Evolutionary conservation across 2,888 invertebrate genomes (phyloP), one percentile per base, ranked within the genome.

Genomic region (Diachrysia chrysitis): DNA sequence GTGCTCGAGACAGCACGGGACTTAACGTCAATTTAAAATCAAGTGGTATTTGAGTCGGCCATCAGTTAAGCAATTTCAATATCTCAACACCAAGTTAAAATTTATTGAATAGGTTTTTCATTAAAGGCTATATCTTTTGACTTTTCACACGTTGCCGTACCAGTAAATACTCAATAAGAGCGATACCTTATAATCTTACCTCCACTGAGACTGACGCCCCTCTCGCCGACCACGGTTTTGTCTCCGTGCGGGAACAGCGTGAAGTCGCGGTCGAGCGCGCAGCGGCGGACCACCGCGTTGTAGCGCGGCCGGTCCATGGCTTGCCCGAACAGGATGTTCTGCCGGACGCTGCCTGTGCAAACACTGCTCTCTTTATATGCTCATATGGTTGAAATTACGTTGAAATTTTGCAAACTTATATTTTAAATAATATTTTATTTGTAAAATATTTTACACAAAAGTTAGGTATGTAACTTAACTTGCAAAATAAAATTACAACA

Each of bases 281-380:
- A 97, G 1, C 96, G 97, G 64, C 96, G 96, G 1, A 98, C 93
- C 46, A 97, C 97, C 69, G 96, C 93, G 89, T 95, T 97, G 89
- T 96, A 97, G 19, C 96, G 95, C 32, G 96, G 95, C 29, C 96
- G 96, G 82, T 97, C 97, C 96, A 96, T 97, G 72, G 96, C 95
- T 84, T 96, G 96, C 0, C 99, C 99, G 91, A 99, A 99, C 1
- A 99, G 90, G 76, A 99, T 98, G 90, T 99, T 99, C 85, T 99
- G 98, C 12, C 98, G 96, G 0, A 99, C 97, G 71, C 98, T 97
- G 29, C 97, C 96, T 93, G 86, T 12, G 21, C 9, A 53, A 9
- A 46, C 10, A 58, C 2, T 17, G 35, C 0, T 29, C 1, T 46
- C 19, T 21, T 37, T n/a, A 29, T 37, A 21, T 37, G 48, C 48